Conservation (phyloP, 2,797 vertebrate genomes). For the Helostoma temminkii region DNA sequence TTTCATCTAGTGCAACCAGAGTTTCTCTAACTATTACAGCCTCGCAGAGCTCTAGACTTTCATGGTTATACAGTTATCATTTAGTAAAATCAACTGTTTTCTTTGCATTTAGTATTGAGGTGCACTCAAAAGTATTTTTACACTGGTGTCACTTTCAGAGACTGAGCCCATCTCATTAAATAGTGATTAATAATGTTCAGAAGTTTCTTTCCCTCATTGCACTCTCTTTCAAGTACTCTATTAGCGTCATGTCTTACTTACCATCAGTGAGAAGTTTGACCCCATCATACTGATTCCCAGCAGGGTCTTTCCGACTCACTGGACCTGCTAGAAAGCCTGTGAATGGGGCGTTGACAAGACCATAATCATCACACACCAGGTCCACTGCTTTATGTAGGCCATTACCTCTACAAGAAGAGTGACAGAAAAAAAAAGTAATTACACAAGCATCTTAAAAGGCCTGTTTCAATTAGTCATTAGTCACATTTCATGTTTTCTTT, state of each 20-base stretch:
- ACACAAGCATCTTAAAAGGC: neutral
- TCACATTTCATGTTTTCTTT: neutral
- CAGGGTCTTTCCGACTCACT: slow-evolving; percentile 71
- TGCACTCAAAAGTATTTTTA: neutral
- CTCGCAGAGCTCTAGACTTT: neutral
- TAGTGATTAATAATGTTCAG: neutral
- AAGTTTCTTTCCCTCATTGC: neutral
- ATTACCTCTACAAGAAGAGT: slow-evolving; percentile 52
- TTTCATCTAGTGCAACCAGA: neutral
- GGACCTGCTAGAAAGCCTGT: slow-evolving; percentile 80
- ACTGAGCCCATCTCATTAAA: neutral
- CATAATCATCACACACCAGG: slow-evolving; percentile 76
- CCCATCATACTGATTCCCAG: slow-evolving; percentile 83
- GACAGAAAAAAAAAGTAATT: slow-evolving; percentile 7
- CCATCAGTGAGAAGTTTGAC: slow-evolving; percentile 80
- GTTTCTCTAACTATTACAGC: neutral
- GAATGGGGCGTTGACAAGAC: slow-evolving; percentile 83
- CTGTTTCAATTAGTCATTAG: slow-evolving; percentile 11
- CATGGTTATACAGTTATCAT: neutral
- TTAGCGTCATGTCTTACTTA: slow-evolving; percentile 55
- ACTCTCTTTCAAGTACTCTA: slow-evolving; percentile 3
- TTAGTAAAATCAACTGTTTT: neutral
- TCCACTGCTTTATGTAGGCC: slow-evolving; percentile 68
- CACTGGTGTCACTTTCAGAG: neutral
- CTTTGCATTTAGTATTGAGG: neutral